Conservation (phyloP, 2,113 vertebrate genomes). For the Dicaeum eximium region DNA sequence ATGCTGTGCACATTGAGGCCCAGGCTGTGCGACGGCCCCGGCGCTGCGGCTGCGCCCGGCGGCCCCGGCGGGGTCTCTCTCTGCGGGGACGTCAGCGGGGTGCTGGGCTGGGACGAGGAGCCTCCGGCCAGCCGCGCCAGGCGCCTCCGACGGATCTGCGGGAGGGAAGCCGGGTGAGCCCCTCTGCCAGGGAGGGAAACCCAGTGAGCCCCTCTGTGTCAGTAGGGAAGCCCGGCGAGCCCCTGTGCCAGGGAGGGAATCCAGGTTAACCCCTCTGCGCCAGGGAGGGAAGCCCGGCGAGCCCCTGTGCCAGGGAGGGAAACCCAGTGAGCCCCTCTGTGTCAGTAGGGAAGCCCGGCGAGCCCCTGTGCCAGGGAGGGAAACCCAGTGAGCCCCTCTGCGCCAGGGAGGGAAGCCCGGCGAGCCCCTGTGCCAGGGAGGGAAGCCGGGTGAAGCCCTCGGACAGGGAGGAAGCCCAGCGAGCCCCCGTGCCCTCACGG, state of each 20-base stretch:
- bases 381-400: not conserved
- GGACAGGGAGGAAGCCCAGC: not conserved
- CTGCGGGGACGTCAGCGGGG: conserved; percentile 94
- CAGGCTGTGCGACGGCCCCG: conserved; percentile 85
- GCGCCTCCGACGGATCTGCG: conserved; percentile 91
- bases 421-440: not conserved
- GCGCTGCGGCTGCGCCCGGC: conserved; percentile 79
- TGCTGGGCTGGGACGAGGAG: conserved; percentile 90
- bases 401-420: rapidly evolving
- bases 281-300: too few relatives aligned
- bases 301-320: not conserved
- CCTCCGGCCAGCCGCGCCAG: conserved; percentile 91
- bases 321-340: too few relatives aligned
- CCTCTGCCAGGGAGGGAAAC: too few relatives aligned
- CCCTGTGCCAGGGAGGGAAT: too few relatives aligned
- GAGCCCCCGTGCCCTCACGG: conserved; percentile 18
- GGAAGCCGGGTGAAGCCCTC: too few relatives aligned
- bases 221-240: too few relatives aligned
- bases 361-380: not conserved
- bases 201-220: too few relatives aligned
- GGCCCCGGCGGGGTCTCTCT: conserved; percentile 93
- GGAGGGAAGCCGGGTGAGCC: not conserved
- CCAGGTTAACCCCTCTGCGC: too few relatives aligned
- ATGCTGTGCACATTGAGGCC: conserved; percentile 88
- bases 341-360: not conserved